Evolutionary conservation across 1,140 invertebrate species (phyloP), one percentile per base, ranked within the genome.

Genomic region (Leptinotarsa undecemlineata): DNA sequence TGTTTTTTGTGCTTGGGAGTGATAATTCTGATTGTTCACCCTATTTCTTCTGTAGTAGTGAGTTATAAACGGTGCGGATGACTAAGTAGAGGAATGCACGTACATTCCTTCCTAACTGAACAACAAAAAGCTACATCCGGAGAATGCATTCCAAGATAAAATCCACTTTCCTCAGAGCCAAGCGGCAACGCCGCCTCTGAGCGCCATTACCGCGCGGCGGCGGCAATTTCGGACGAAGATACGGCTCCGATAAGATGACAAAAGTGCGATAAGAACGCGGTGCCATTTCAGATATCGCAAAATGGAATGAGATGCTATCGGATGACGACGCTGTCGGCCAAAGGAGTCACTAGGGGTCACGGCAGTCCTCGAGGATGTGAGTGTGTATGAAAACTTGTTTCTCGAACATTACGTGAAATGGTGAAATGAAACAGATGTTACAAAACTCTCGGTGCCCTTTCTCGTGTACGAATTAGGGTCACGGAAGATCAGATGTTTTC

Each of bases 291-390:
- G 51, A 57, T 57, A 57, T 57, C 51, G 51, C 51, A 19, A 57
- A 57, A 57, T 57, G 51, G 51, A 57, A 57, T 57, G 51, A 57
- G 51, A 57, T 57, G 51, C 51, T 57, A 67, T 42, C 64, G 1
- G 23, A 67, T 42, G 23, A 23, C 64, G 64, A 17, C 21, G 20
- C 64, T 26, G 26, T 17, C 15, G 64, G 23, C 64, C 64, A 23
- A 67, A 33, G 64, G 64, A 67, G 64, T 67, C 64, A 42, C 19
- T 42, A 26, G 64, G 64, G 51, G 51, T 57, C 51, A 57, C 51
- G 51, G 51, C 51, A 57, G 4, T 57, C 51, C 51, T 57, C 51
- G 51, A 57, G 15, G 42, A 68, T 68, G 51, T 57, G 51, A 17
- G n/a, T 57, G 51, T 57, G 51, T 57, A 57, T 57, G 51, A 57